Evolutionary conservation across 2,797 vertebrate species (phyloP), one percentile per base, ranked within the genome.

Genomic region (Brachymystax lenok): DNA sequence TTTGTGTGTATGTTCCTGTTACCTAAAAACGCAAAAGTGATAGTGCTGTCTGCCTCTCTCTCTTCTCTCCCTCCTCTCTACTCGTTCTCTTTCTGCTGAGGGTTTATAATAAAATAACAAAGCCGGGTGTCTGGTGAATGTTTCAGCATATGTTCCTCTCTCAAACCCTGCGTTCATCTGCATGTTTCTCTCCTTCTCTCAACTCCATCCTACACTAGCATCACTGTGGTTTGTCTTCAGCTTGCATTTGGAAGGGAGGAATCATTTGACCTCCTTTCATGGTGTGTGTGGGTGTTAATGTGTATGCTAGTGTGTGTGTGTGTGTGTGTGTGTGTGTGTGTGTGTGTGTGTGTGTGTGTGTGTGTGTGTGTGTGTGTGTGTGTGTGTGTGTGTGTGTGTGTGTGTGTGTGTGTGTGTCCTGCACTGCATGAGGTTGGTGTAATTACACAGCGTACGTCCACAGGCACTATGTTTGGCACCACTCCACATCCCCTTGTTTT

Each of bases 401-500:
- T n/a, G 71, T 19, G 24, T 10, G 51, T 33, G 50, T 84, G 79
- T 71, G 88, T 90, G 88, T 86, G 86, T 86, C 54, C 87, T 76
- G 89, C 85, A 70, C 88, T 77, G 88, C 84, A 70, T 89, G 89
- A 80, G 81, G 67, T 82, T 76, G 77, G 77, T 46, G 79, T 93
- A 92, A 93, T 93, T 88, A 79, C 87, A 76, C 80, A 71, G 77
- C 59, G 77, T 70, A 77, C 79, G 87, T 81, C 81, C 35, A 75
- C 86, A 81, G 86, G 81, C 74, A 35, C 71, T 80, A 69, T 86
- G 30, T 78, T 85, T 88, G 89, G 87, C 86, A 28, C 69, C 24
- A 10, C 1, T 80, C 89, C 84, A 87, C 87, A 82, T 84, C 84
- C 85, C 80, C 71, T 83, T n/a, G 3, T 92, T 94, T 93, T 92